Evolutionary conservation across 2,113 vertebrate species (phyloP).

Genomic region (Choloepus hoffmanni): DNA sequence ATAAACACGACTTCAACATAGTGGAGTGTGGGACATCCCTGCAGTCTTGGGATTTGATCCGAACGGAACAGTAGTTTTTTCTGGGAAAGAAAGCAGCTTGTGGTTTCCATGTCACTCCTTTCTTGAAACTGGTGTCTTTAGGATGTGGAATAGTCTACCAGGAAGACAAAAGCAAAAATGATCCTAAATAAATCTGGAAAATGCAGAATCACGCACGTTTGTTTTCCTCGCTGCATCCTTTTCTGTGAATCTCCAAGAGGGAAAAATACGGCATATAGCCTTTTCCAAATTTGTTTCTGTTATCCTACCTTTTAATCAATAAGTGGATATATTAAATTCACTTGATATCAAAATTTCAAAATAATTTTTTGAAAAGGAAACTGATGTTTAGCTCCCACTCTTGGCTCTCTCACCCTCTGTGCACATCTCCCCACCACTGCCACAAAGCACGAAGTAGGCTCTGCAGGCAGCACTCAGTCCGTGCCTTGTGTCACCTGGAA

Average conservation of each 20-base stretch:
- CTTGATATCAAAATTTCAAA: not conserved
- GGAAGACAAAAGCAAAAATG: not conserved
- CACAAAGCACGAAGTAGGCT: too few relatives aligned
- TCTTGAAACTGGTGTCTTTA: not conserved
- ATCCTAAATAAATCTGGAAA: not conserved
- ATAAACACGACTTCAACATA: too few relatives aligned
- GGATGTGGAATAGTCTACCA: not conserved
- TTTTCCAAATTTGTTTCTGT: not conserved
- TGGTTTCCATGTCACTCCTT: not conserved
- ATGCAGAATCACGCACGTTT: not conserved
- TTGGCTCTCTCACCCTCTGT: not conserved
- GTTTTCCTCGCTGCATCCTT: not conserved
- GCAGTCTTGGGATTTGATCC: too few relatives aligned
- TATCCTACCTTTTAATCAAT: not conserved
- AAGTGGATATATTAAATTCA: not conserved
- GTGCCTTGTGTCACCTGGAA: not conserved
- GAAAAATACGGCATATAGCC: not conserved
- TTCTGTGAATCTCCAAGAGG: not conserved
- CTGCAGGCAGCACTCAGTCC: accelerated
- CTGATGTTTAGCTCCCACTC: not conserved
- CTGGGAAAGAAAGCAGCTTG: too few relatives aligned
- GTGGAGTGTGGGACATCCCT: too few relatives aligned
- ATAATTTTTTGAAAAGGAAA: not conserved
- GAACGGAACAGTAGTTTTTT: too few relatives aligned
- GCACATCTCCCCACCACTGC: not conserved